Evolutionary conservation across 2,888 invertebrate genomes (phyloP).

Genomic region (Galeruca laticollis): DNA sequence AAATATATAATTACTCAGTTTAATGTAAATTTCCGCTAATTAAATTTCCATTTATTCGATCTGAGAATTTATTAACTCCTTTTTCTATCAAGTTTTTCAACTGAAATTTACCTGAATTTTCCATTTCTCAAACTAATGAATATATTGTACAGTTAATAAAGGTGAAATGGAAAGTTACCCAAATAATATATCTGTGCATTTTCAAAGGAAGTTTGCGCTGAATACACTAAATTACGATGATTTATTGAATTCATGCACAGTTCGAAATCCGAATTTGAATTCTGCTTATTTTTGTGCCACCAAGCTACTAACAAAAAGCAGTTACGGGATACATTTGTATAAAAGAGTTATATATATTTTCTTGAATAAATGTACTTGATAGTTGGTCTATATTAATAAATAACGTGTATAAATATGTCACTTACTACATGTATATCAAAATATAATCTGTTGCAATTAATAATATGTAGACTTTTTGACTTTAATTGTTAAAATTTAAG

Average conservation of each 20-base stretch:
- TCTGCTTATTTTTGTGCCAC: conserved; percentile 26
- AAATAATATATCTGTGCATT: conserved; percentile 35
- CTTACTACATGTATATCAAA: too few species aligned
- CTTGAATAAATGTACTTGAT: too few species aligned
- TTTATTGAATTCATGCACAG: conserved; percentile 30
- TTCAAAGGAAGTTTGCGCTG: conserved; percentile 33
- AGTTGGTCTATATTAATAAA: too few species aligned
- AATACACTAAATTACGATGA: conserved; percentile 36
- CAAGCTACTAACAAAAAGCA: conserved; percentile 15
- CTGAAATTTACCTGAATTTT: not conserved
- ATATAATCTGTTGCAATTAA: too few species aligned
- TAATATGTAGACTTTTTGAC: too few species aligned
- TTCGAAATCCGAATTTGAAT: conserved; percentile 28
- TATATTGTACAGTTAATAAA: conserved; percentile 20
- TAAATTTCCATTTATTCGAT: not conserved
- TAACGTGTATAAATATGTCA: too few species aligned
- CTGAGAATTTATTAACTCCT: not conserved
- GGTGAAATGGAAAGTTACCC: conserved; percentile 30
- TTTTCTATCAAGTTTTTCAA: not conserved
- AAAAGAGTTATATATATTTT: too few species aligned
- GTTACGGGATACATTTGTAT: conserved; percentile 27
- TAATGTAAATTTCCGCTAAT: not conserved
- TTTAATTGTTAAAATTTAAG: too few species aligned
- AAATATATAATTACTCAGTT: not conserved
- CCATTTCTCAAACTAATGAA: conserved; percentile 30